Conservation (phyloP, 2,113 vertebrate species). For the Baryphthengus martii region DNA sequence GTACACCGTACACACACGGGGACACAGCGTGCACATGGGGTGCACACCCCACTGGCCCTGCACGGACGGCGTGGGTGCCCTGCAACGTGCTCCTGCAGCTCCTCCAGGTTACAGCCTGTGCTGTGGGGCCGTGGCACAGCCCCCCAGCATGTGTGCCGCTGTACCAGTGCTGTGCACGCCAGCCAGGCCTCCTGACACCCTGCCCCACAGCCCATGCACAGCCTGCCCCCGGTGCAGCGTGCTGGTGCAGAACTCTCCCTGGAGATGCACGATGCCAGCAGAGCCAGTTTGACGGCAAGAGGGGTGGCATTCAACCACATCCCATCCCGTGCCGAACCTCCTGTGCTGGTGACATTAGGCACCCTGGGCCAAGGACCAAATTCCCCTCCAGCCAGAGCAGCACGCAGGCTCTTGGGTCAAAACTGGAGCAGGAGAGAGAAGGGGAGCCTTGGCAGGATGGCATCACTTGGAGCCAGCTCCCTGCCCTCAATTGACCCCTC, state of each 20-base stretch:
- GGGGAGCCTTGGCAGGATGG: background rate
- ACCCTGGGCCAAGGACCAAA: background rate
- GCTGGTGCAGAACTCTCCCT: background rate
- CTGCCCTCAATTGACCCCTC: background rate
- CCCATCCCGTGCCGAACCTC: background rate
- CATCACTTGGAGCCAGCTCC: background rate
- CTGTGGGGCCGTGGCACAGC: background rate
- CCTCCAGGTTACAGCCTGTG: too few species aligned
- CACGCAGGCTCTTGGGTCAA: fast-evolving
- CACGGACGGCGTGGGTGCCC: fast-evolving
- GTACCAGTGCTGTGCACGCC: fast-evolving
- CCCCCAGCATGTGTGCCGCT: fast-evolving
- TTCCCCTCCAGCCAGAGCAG: background rate
- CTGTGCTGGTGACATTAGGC: background rate
- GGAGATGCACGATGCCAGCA: background rate
- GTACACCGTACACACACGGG: background rate
- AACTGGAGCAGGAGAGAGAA: background rate
- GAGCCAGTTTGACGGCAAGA: background rate
- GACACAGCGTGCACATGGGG: fast-evolving
- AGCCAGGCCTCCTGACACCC: background rate
- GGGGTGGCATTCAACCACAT: background rate
- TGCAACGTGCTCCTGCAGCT: fast-evolving
- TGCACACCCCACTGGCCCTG: background rate
- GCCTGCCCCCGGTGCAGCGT: background rate
- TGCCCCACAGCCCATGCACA: background rate